Evolutionary conservation across 2,888 invertebrate species (phyloP).

Genomic region (Chymomyza fuscimana): DNA sequence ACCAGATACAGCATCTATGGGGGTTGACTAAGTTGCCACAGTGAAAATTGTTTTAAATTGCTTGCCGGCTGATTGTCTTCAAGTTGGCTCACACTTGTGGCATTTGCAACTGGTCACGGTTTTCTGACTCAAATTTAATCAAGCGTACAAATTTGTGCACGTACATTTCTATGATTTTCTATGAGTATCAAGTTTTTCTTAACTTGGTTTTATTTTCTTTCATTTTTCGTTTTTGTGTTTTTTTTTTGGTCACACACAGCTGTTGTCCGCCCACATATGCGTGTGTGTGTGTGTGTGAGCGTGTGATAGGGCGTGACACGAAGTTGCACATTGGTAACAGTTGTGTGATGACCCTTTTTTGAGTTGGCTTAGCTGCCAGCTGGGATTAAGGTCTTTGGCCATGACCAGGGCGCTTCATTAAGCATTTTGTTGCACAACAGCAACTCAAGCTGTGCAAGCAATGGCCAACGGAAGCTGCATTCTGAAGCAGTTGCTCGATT

Average conservation of each 20-base stretch:
- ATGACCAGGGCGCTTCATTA: constrained; percentile 54
- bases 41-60: constrained; percentile 73
- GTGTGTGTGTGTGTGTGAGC: constrained; percentile 3
- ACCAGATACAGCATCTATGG: constrained; percentile 3
- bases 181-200: constrained; percentile 6
- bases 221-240: constrained; percentile 6
- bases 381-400: constrained; percentile 5
- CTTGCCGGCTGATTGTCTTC: constrained; percentile 67
- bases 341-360: constrained; percentile 61
- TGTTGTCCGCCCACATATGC: constrained; percentile 5
- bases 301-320: constrained; percentile 62
- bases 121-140: constrained; percentile 67
- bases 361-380: constrained; percentile 20
- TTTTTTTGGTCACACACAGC: constrained; percentile 60
- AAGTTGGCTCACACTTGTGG: constrained; percentile 67
- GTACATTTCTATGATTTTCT: constrained; percentile 41
- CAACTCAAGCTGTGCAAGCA: background rate
- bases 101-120: constrained; percentile 45
- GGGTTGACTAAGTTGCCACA: constrained; percentile 37
- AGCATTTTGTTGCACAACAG: constrained; percentile 48
- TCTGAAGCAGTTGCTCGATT: background rate
- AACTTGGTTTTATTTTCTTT: background rate
- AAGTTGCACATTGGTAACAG: constrained; percentile 55
- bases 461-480: background rate
- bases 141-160: constrained; percentile 73